A percentile compares a stretch with the other conserved stretches of the same genome.
These are phyloP conservation scores for Sebastolobus altivelis DNA, from an alignment of 2,797 vertebrate genomes.

Conservation along the genomic window DNA sequence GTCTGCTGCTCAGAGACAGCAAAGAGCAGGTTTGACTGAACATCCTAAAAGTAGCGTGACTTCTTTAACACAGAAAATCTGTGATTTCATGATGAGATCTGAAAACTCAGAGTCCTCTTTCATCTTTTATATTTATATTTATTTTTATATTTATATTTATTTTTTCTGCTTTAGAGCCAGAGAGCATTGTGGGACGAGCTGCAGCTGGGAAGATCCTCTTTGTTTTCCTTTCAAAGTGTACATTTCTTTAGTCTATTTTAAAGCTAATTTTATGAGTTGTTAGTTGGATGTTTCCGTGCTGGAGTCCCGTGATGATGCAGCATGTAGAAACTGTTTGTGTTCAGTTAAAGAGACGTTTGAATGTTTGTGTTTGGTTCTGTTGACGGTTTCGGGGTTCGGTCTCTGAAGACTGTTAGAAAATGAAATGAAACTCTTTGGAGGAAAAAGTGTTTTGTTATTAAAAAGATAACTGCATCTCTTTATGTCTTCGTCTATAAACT, in stretches of 20 bases:
- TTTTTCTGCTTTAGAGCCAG: constrained; percentile 22
- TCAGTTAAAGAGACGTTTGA: not conserved
- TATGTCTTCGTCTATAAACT: not conserved
- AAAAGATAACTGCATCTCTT: not conserved
- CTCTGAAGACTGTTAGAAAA: not conserved
- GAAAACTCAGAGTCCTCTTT: too few species aligned
- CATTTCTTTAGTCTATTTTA: not conserved
- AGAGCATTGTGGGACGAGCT: not conserved
- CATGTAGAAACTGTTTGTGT: not conserved
- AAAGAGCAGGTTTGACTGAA: not conserved
- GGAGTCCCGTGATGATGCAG: not conserved
- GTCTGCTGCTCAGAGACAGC: too few species aligned
- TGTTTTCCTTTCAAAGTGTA: not conserved
- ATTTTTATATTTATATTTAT: not conserved
- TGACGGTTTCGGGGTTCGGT: not conserved
- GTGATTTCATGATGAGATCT: not conserved
- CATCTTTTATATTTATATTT: too few species aligned
- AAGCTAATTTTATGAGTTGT: not conserved
- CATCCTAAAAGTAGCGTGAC: too few species aligned
- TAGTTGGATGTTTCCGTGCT: not conserved
- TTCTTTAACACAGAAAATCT: too few species aligned
- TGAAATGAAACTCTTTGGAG: not conserved
- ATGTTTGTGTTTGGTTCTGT: not conserved
- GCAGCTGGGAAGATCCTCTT: not conserved
- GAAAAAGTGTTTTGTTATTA: not conserved